Evolutionary conservation across 2,113 vertebrate species (phyloP).

Genomic region (Leucopsar rothschildi): DNA sequence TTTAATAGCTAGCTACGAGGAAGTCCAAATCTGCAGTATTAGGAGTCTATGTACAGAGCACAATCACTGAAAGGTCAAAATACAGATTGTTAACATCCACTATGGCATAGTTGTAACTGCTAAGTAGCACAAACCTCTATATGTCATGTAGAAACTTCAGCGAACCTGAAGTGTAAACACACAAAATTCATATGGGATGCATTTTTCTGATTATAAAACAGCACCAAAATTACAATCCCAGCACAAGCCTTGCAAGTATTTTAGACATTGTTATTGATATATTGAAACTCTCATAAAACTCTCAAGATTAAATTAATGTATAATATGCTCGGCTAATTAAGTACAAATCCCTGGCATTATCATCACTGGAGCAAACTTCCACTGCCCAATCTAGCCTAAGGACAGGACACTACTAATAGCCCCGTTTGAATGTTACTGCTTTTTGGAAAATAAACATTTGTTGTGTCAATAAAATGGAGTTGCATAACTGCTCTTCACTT

Average conservation of each 20-base stretch:
- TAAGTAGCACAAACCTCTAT: background rate
- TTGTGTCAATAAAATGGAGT: background rate
- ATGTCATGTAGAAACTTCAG: background rate
- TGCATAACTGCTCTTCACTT: background rate
- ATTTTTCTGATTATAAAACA: background rate
- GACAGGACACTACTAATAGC: background rate
- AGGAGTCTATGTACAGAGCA: background rate
- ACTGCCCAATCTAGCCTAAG: background rate
- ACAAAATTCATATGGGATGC: background rate
- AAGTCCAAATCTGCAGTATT: background rate
- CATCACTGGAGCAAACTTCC: background rate
- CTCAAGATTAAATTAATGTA: background rate
- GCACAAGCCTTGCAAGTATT: background rate
- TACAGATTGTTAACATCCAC: background rate
- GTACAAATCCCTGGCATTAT: background rate
- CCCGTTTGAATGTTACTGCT: background rate
- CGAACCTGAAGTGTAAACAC: background rate
- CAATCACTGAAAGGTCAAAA: background rate
- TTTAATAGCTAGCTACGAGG: constrained; percentile 6
- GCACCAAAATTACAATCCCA: background rate
- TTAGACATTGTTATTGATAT: background rate
- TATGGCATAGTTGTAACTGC: background rate
- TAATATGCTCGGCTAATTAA: background rate
- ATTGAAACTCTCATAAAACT: background rate
- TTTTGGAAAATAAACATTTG: background rate